Conservation (phyloP, 2,113 vertebrate genomes). For the Psophia crepitans region DNA sequence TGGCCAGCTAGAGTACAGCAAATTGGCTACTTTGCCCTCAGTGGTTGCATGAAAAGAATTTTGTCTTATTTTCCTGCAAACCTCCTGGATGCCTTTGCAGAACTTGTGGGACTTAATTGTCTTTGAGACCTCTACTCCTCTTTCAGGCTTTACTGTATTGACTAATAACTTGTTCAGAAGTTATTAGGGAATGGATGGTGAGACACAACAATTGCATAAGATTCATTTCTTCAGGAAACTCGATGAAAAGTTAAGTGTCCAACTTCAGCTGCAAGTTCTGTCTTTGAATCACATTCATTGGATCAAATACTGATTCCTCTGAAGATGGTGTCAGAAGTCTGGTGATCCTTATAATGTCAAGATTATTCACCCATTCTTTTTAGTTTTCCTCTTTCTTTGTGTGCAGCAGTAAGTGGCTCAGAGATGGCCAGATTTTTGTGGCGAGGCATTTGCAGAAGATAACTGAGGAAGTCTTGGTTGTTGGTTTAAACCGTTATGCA, state of each 20-base stretch:
- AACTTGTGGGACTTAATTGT: neutral
- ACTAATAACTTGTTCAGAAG: slow-evolving; percentile 41
- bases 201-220: neutral
- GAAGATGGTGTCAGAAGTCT: neutral
- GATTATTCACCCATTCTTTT: neutral
- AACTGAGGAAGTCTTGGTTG: neutral
- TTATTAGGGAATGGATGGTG: slow-evolving; percentile 15
- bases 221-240: neutral
- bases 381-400: neutral
- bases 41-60: neutral
- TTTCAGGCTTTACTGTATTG: neutral
- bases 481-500: neutral
- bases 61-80: neutral
- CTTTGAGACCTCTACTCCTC: slow-evolving; percentile 29
- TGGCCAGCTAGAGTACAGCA: neutral
- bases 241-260: neutral
- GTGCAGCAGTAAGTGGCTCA: neutral
- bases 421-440: neutral
- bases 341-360: neutral
- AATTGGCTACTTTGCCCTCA: neutral
- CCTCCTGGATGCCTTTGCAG: neutral
- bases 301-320: neutral
- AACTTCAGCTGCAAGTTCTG: neutral
- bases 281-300: neutral
- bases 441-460: neutral